Conservation (phyloP, 2,888 invertebrate species). For the Alloscopus bannaensis region DNA sequence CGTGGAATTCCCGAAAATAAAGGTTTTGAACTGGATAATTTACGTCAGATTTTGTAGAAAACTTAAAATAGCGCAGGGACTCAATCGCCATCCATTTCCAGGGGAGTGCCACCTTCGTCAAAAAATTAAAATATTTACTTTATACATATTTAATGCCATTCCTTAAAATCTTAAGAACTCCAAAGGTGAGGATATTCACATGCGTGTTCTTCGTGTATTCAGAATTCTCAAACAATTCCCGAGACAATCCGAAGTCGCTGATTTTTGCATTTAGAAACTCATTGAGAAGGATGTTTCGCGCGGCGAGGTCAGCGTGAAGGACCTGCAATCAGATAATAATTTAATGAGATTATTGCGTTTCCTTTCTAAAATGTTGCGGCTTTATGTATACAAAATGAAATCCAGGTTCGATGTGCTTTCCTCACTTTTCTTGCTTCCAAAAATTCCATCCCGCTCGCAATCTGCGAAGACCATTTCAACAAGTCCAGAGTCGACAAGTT, state of each 20-base stretch:
- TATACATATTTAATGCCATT: no score
- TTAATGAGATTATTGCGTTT: no score
- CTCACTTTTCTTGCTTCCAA: slow-evolving; percentile 54
- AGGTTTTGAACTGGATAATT: no score
- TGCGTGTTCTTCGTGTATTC: slow-evolving; percentile 53
- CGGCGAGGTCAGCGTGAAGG: slow-evolving; percentile 56
- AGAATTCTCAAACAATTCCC: slow-evolving; percentile 46
- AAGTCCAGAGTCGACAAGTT: slow-evolving; percentile 35
- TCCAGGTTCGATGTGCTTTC: neutral
- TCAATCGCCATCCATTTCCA: slow-evolving; percentile 59
- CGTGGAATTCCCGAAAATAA: no score
- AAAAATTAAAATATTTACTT: no score
- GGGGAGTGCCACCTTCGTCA: slow-evolving; percentile 54
- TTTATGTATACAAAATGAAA: no score
- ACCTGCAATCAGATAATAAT: slow-evolving; percentile 22
- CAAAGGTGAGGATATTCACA: slow-evolving; percentile 23
- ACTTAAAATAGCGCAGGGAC: slow-evolving; percentile 55
- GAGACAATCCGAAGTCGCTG: slow-evolving; percentile 56
- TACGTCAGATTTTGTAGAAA: slow-evolving; percentile 48
- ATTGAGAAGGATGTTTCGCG: slow-evolving; percentile 44
- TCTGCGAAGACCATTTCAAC: slow-evolving; percentile 53
- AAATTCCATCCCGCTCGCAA: slow-evolving; percentile 62
- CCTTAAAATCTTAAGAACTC: no score
- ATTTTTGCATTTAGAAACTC: slow-evolving; percentile 48
- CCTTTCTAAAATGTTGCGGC: no score